These are phyloP conservation scores for Crambe crambe DNA, from an alignment of 37 sponge, comb jelly and placozoan genomes.

Conservation along the genomic window DNA sequence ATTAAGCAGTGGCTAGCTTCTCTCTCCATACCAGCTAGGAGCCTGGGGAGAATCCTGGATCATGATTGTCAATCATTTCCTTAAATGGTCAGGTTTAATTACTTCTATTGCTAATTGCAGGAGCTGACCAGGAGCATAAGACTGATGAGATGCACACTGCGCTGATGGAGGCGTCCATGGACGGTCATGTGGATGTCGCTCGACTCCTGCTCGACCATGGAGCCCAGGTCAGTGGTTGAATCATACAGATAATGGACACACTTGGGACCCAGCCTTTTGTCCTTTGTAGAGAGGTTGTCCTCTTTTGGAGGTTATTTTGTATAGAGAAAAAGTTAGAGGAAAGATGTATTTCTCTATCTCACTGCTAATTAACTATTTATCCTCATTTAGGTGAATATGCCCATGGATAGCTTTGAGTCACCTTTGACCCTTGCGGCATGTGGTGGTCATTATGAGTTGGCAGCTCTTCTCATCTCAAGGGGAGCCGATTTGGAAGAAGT, in stretches of 20 bases:
- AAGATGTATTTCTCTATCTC: neutral
- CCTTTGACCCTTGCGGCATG: slow-evolving; percentile 85
- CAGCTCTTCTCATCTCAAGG: slow-evolving; percentile 73
- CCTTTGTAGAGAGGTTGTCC: too few species aligned
- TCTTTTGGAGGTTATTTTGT: neutral
- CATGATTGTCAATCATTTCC: too few species aligned
- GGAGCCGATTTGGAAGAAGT: slow-evolving; percentile 87
- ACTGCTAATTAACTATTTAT: neutral
- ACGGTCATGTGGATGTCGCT: slow-evolving; percentile 90
- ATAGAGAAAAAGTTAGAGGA: neutral
- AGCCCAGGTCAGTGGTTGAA: slow-evolving; percentile 51
- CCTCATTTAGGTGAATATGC: slow-evolving; percentile 75
- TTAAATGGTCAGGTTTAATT: too few species aligned
- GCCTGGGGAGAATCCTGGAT: neutral
- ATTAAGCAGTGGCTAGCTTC: too few species aligned
- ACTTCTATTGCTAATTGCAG: too few species aligned
- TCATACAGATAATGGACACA: too few species aligned
- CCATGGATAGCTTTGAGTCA: slow-evolving; percentile 88
- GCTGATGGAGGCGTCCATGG: slow-evolving; percentile 92
- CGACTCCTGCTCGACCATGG: slow-evolving; percentile 80
- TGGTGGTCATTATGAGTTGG: slow-evolving; percentile 84
- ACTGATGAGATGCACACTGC: slow-evolving; percentile 94
- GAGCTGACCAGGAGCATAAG: slow-evolving; percentile 92
- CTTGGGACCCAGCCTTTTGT: too few species aligned
- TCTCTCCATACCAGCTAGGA: too few species aligned